Percentiles rank a stretch among this genome's conserved stretches.
Conservation (phyloP, 2,797 vertebrate species). For the Rhynchotus rufescens region DNA sequence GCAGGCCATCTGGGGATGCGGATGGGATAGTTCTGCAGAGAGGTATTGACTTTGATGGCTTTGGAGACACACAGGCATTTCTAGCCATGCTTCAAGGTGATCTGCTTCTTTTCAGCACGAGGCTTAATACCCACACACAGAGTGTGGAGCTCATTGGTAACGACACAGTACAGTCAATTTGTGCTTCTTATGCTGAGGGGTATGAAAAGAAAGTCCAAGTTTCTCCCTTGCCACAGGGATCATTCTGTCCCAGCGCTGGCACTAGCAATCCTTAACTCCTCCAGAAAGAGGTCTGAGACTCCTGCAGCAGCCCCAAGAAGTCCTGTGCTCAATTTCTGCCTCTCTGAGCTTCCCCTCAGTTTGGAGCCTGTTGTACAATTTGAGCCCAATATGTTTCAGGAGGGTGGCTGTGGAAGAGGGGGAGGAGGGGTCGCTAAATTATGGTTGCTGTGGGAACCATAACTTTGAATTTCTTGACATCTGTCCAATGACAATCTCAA, state of each 20-base stretch:
- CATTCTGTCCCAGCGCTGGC: background rate
- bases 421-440: slow-evolving; percentile 50
- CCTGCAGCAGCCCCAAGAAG: background rate
- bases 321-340: fast-evolving
- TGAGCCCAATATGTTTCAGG: slow-evolving; percentile 56
- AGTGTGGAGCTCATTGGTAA: background rate
- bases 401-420: slow-evolving; percentile 49
- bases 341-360: background rate
- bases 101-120: background rate
- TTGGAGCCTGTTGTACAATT: slow-evolving; percentile 36
- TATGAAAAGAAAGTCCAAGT: background rate
- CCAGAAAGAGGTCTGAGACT: background rate
- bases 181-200: background rate
- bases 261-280: background rate
- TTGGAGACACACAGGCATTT: background rate
- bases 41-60: background rate
- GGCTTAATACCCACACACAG: background rate
- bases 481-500: slow-evolving; percentile 80
- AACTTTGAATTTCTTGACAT: slow-evolving; percentile 80
- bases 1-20: background rate
- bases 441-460: slow-evolving; percentile 80
- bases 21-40: background rate
- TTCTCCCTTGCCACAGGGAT: background rate
- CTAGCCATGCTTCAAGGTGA: background rate
- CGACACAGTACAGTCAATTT: background rate